Conservation (phyloP, 64 coral and sea anemone genomes). For the Cladopsammia gracilis region DNA sequence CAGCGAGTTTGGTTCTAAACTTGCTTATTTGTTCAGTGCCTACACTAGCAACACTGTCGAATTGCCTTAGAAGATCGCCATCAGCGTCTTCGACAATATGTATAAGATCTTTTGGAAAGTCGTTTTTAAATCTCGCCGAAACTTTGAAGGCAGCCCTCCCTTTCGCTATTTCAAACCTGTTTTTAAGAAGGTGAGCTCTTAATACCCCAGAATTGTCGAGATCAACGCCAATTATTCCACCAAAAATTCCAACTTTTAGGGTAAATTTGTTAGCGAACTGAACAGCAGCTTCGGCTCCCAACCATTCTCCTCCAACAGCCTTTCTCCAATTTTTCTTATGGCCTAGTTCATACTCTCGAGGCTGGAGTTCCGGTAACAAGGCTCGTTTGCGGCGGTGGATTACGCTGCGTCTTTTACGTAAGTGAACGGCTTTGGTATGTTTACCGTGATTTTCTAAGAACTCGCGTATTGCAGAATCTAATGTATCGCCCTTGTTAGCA, state of each 20-base stretch:
- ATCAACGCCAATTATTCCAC: constrained; percentile 84
- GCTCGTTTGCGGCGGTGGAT: constrained; percentile 84
- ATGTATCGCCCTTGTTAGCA: constrained; percentile 65
- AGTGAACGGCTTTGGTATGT: constrained; percentile 52
- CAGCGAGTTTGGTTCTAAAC: constrained; percentile 67
- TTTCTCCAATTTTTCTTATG: constrained; percentile 76
- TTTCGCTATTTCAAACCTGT: constrained; percentile 75
- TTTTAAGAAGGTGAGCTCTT: constrained; percentile 75
- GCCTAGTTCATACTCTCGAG: constrained; percentile 83
- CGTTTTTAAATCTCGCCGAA: constrained; percentile 92
- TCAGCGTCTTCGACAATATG: constrained; percentile 76
- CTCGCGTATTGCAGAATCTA: constrained; percentile 71
- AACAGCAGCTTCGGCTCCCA: constrained; percentile 80
- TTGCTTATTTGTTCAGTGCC: constrained; percentile 80
- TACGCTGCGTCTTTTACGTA: constrained; percentile 57
- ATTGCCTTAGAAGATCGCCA: constrained; percentile 72
- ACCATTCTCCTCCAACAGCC: constrained; percentile 74
- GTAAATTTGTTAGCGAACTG: constrained; percentile 82
- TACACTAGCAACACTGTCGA: constrained; percentile 77
- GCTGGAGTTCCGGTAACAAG: constrained; percentile 78
- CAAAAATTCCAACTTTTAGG: constrained; percentile 85
- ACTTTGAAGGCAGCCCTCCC: constrained; percentile 95
- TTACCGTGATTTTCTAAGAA: constrained; percentile 87
- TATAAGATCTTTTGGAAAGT: constrained; percentile 95
- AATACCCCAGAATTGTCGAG: constrained; percentile 85